Percentiles rank a stretch among this genome's conserved stretches.
Evolutionary conservation across 2,797 vertebrate genomes (phyloP).

Genomic region (Pagetopsis macropterus): DNA sequence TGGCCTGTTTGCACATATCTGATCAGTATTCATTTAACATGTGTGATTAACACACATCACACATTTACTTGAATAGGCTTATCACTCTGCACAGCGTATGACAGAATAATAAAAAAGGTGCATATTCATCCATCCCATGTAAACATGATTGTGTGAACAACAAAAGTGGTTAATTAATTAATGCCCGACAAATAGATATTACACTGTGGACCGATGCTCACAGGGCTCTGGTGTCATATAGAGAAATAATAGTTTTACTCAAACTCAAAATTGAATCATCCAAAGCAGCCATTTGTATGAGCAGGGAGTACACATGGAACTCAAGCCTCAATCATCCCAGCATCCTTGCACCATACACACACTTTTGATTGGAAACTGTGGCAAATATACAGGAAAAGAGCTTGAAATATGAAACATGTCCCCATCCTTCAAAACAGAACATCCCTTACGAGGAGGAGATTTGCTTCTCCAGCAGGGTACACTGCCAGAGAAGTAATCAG

Average conservation of each 20-base stretch:
- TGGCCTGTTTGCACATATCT: neutral
- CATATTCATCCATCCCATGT: neutral
- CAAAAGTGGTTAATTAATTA: neutral
- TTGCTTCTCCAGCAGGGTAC: neutral
- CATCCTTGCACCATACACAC: constrained; percentile 4
- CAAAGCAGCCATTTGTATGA: neutral
- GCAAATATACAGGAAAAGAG: constrained; percentile 34
- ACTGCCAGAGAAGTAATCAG: neutral
- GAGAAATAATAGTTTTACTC: neutral
- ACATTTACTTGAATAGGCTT: neutral
- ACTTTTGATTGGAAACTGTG: constrained; percentile 36
- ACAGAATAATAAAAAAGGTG: neutral
- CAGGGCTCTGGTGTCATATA: neutral
- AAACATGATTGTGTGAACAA: neutral
- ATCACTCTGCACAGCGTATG: neutral
- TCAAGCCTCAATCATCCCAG: constrained; percentile 21
- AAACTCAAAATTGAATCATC: neutral
- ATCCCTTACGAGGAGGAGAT: no score
- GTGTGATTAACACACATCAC: neutral
- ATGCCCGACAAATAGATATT: neutral
- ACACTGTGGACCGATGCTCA: neutral
- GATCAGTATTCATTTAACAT: neutral
- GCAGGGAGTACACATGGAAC: constrained; percentile 25
- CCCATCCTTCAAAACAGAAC: neutral
- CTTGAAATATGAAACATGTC: constrained; percentile 21